Evolutionary conservation across 1,140 invertebrate species (phyloP).

Genomic region (Drosophila eugracilis): DNA sequence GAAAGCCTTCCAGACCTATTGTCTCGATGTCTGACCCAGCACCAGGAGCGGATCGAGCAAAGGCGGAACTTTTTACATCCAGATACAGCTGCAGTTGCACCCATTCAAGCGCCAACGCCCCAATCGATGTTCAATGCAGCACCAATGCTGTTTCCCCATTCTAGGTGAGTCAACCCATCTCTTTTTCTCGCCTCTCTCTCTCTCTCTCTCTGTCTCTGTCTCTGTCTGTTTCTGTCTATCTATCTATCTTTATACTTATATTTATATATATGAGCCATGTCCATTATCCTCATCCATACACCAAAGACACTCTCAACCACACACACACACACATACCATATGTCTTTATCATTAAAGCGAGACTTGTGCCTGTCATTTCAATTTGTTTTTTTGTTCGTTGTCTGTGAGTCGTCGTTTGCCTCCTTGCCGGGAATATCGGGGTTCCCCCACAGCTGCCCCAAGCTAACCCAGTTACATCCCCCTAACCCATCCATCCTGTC

Average conservation of each 20-base stretch:
- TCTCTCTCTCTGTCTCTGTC: slow-evolving; percentile 10
- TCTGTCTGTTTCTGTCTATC: background rate
- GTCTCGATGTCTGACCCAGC: slow-evolving; percentile 89
- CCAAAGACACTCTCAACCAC: too few species aligned
- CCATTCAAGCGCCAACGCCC: slow-evolving; percentile 77
- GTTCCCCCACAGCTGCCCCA: background rate
- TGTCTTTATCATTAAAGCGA: slow-evolving; percentile 23
- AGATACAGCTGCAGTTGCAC: slow-evolving; percentile 89
- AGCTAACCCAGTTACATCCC: background rate
- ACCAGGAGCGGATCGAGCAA: slow-evolving; percentile 89
- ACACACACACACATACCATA: slow-evolving; percentile 5
- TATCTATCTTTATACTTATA: slow-evolving; percentile 12
- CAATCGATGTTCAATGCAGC: slow-evolving; percentile 84
- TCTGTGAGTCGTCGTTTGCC: slow-evolving; percentile 21
- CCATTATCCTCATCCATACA: slow-evolving; percentile 45
- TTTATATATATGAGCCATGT: slow-evolving; percentile 23
- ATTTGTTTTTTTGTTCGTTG: slow-evolving; percentile 33
- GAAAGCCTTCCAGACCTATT: slow-evolving; percentile 93
- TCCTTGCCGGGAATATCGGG: slow-evolving; percentile 2
- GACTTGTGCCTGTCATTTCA: slow-evolving; percentile 28
- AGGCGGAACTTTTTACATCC: slow-evolving; percentile 93
- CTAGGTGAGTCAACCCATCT: slow-evolving; percentile 71
- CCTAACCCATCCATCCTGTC: background rate
- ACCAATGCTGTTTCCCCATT: slow-evolving; percentile 84
- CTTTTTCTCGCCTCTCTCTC: background rate